phyloP scores from a whole-genome alignment of 2,888 invertebrate species.

The Dicranocentrus wangi region DNA sequence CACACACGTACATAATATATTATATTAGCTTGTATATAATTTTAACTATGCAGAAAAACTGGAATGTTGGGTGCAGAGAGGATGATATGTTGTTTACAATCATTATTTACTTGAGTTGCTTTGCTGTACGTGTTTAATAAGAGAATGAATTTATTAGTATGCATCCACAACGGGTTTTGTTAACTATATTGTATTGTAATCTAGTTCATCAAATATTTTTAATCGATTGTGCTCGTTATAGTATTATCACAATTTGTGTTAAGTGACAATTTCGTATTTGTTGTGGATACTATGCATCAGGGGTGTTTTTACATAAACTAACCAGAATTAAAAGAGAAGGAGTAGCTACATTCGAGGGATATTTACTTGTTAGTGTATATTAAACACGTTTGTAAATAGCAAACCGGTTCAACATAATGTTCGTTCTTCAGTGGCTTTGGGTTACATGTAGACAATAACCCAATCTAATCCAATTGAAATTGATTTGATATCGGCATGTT shows the following conservation, averaged over 20 bases:
- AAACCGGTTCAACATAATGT: too few species aligned
- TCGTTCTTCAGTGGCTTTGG: too few species aligned
- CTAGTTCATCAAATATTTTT: slow-evolving; percentile 59
- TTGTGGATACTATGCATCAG: too few species aligned
- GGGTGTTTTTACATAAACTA: too few species aligned
- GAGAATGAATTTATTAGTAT: not conserved
- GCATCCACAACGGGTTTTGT: slow-evolving; percentile 24
- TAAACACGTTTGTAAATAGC: too few species aligned
- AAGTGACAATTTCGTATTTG: too few species aligned
- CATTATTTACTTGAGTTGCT: slow-evolving; percentile 3
- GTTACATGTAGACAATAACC: too few species aligned
- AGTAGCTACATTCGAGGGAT: too few species aligned
- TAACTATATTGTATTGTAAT: slow-evolving; percentile 43
- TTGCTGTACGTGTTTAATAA: not conserved
- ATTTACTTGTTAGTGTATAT: too few species aligned
- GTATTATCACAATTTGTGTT: slow-evolving; percentile 43
- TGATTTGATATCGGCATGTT: too few species aligned
- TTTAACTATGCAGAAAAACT: not conserved
- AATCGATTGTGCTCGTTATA: slow-evolving; percentile 57
- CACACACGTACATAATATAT: not conserved
- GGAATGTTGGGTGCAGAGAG: not conserved
- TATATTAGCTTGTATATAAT: not conserved
- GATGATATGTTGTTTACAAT: not conserved
- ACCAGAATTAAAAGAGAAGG: too few species aligned
- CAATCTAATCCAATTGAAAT: too few species aligned